Evolutionary conservation across 2,113 vertebrate genomes (phyloP).

Genomic region (Thamnaconus septentrionalis): DNA sequence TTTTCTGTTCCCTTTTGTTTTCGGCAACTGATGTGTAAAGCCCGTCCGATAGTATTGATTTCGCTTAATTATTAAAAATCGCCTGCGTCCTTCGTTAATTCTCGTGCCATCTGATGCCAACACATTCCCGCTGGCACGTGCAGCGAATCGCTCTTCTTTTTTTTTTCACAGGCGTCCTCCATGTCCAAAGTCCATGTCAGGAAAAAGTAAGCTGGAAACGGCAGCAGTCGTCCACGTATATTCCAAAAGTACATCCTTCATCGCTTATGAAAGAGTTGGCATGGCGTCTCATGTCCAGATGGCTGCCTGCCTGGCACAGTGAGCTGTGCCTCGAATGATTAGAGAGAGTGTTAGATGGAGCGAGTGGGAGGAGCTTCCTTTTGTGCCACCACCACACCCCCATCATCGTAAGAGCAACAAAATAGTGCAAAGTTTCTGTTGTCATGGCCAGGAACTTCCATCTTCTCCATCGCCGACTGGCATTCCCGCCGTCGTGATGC

Average conservation of each 20-base stretch:
- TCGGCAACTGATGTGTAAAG: conserved; percentile 51
- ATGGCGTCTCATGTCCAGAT: conserved; percentile 73
- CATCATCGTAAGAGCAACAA: conserved; percentile 58
- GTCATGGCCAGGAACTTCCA: conserved; percentile 34
- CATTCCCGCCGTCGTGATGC: neutral
- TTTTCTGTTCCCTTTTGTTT: conserved; percentile 60
- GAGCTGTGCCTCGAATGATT: conserved; percentile 58
- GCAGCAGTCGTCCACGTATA: conserved; percentile 21
- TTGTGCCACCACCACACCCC: conserved; percentile 55
- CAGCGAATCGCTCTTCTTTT: no score
- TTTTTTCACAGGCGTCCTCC: conserved; percentile 53
- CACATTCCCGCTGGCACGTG: conserved; percentile 70
- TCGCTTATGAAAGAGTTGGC: conserved; percentile 64
- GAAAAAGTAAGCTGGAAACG: conserved; percentile 31
- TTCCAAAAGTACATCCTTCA: conserved; percentile 52
- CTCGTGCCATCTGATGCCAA: conserved; percentile 69
- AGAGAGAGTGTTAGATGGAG: conserved; percentile 56
- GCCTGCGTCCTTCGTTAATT: conserved; percentile 52
- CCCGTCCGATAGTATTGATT: conserved; percentile 41
- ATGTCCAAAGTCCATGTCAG: conserved; percentile 44
- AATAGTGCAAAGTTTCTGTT: conserved; percentile 61
- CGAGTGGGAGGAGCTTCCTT: conserved; percentile 71
- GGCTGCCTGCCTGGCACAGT: conserved; percentile 74
- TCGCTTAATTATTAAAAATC: conserved; percentile 29
- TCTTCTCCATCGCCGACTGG: conserved; percentile 20